These are phyloP conservation scores for Sesia apiformis DNA, from an alignment of 2,888 invertebrate species.

Conservation along the genomic window DNA sequence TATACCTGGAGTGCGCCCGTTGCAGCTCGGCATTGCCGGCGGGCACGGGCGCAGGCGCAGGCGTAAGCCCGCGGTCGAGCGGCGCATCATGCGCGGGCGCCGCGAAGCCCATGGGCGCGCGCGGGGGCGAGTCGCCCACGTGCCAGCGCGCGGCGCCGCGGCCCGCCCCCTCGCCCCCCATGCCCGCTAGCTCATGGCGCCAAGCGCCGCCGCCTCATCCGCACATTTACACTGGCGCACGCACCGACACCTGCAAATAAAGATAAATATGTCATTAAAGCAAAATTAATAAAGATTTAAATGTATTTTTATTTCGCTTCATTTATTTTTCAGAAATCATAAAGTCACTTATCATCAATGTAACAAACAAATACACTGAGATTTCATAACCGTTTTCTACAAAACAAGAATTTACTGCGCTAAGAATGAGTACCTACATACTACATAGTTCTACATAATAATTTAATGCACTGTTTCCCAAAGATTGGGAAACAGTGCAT, in stretches of 20 bases:
- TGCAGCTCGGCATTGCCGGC: constrained; percentile 68
- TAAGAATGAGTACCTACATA: too few species aligned
- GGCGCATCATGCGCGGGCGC: constrained; percentile 74
- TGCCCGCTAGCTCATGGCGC: constrained; percentile 69
- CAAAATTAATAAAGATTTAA: too few species aligned
- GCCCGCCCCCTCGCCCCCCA: constrained; percentile 78
- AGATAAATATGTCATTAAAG: too few species aligned
- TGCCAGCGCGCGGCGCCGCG: constrained; percentile 77
- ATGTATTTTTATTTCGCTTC: too few species aligned
- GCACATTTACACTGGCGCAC: constrained; percentile 36
- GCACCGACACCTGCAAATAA: constrained; percentile 16
- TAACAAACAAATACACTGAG: too few species aligned
- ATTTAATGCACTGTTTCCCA: too few species aligned
- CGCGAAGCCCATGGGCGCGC: constrained; percentile 73
- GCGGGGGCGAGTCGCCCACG: constrained; percentile 76
- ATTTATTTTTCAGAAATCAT: too few species aligned
- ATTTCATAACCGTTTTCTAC: too few species aligned
- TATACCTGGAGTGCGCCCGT: constrained; percentile 80
- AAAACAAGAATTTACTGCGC: too few species aligned
- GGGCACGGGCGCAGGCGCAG: constrained; percentile 65
- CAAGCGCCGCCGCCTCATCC: constrained; percentile 48
- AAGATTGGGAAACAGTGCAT: too few species aligned
- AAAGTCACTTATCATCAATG: too few species aligned
- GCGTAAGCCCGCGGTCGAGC: constrained; percentile 66
- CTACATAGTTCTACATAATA: too few species aligned